Evolutionary conservation across 1,140 invertebrate genomes (phyloP).

Genomic region (Nasonia longicornis): DNA sequence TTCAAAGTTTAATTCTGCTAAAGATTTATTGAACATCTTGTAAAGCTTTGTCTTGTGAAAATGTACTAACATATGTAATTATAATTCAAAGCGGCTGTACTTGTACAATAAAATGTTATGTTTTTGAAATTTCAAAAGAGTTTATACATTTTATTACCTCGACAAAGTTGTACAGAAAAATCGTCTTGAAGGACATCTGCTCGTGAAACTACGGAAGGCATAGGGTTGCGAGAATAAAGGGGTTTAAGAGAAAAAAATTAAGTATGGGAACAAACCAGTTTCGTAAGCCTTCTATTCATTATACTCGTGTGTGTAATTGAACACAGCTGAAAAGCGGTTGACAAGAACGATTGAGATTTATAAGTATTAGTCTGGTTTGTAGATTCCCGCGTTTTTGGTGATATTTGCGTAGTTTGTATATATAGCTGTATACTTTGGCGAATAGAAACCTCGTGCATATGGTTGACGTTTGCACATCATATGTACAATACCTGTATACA

Average conservation of each 20-base stretch:
- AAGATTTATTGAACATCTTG: constrained; percentile 8
- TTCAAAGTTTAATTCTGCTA: constrained; percentile 18
- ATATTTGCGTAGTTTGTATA: constrained; percentile 22
- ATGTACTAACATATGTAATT: neutral
- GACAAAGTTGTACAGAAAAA: too few species aligned
- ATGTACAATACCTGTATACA: too few species aligned
- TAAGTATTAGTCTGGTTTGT: neutral
- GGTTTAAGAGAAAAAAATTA: too few species aligned
- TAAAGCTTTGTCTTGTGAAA: constrained; percentile 11
- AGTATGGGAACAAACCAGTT: constrained; percentile 51
- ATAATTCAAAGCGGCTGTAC: constrained; percentile 8
- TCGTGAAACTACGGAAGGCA: neutral
- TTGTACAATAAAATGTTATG: constrained; percentile 37
- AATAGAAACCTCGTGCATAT: too few species aligned
- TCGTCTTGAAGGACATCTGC: neutral
- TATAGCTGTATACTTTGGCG: neutral
- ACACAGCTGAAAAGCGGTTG: constrained; percentile 34
- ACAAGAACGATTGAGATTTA: constrained; percentile 13
- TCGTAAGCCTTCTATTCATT: constrained; percentile 49
- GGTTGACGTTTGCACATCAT: too few species aligned
- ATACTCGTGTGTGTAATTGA: constrained; percentile 35
- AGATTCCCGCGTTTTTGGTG: constrained; percentile 53
- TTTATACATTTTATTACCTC: neutral
- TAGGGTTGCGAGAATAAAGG: too few species aligned
- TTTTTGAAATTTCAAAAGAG: constrained; percentile 1